Conservation (phyloP, 2,797 vertebrate species). For the Pitangus sulphuratus region DNA sequence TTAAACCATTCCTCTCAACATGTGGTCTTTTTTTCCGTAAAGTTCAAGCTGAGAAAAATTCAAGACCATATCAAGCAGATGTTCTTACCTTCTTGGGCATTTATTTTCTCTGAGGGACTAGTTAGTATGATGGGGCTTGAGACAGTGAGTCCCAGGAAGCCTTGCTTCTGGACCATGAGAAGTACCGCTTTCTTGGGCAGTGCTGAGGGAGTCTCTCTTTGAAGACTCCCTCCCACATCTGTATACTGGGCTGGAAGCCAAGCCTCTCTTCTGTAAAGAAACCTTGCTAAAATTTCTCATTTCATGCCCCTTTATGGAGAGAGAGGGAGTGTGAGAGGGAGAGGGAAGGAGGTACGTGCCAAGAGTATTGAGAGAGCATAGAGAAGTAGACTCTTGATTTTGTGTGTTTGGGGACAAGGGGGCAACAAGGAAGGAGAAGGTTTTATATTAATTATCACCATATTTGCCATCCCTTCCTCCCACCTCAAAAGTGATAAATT, state of each 20-base stretch:
- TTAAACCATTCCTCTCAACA: neutral
- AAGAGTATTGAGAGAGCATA: neutral
- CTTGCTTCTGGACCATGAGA: neutral
- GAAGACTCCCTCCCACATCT: constrained; percentile 7
- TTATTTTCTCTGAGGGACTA: neutral
- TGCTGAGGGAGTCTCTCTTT: neutral
- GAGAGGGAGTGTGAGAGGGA: neutral
- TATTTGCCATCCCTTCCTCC: neutral
- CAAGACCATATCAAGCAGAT: neutral
- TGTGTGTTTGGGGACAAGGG: neutral
- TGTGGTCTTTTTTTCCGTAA: neutral
- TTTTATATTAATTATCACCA: constrained; percentile 21
- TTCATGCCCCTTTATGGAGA: constrained; percentile 42
- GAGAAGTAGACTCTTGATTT: neutral
- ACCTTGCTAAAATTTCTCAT: constrained; percentile 56
- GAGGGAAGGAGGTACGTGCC: neutral
- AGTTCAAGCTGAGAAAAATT: neutral
- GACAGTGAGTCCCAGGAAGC: neutral
- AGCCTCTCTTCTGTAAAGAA: constrained; percentile 42
- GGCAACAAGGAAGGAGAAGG: neutral
- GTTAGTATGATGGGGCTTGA: neutral
- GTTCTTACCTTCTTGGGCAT: neutral
- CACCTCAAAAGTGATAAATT: neutral
- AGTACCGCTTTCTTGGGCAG: neutral
- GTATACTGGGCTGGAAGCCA: constrained; percentile 31